Evolutionary conservation across 2,113 vertebrate genomes (phyloP).

Genomic region (Alethe diademata): DNA sequence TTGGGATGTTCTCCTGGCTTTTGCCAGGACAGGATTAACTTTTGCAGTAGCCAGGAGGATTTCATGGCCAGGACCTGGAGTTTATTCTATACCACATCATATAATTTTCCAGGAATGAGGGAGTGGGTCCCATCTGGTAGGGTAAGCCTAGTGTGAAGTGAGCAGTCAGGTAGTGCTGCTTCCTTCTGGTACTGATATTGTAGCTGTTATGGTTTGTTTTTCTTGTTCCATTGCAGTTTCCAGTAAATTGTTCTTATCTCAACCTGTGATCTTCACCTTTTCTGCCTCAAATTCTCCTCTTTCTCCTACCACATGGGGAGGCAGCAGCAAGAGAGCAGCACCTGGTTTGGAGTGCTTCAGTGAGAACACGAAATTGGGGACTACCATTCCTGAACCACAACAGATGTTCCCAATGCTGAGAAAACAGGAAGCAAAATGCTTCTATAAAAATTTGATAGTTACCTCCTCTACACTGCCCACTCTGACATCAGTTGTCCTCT

Average conservation of each 20-base stretch:
- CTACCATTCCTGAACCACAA: not conserved
- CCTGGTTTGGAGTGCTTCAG: not conserved
- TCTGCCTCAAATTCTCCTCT: not conserved
- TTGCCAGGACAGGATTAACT: not conserved
- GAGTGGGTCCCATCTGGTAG: not conserved
- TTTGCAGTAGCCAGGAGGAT: not conserved
- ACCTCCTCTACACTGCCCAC: not conserved
- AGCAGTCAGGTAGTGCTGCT: not conserved
- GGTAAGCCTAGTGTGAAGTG: not conserved
- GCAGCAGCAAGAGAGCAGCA: not conserved
- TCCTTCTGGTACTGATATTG: not conserved
- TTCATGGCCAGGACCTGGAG: not conserved
- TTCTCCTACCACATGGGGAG: not conserved
- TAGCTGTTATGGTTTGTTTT: not conserved
- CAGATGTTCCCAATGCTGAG: not conserved
- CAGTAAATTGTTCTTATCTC: not conserved
- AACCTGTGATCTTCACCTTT: not conserved
- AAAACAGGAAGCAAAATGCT: not conserved
- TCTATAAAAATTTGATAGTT: not conserved
- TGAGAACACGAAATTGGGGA: not conserved
- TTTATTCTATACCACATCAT: not conserved
- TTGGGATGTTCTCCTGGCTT: not conserved
- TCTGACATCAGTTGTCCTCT: not conserved
- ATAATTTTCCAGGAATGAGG: not conserved
- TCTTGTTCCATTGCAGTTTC: not conserved